Evolutionary conservation across 2,888 invertebrate species (phyloP), one percentile per base, ranked within the genome.

Genomic region (Dicycla oo): DNA sequence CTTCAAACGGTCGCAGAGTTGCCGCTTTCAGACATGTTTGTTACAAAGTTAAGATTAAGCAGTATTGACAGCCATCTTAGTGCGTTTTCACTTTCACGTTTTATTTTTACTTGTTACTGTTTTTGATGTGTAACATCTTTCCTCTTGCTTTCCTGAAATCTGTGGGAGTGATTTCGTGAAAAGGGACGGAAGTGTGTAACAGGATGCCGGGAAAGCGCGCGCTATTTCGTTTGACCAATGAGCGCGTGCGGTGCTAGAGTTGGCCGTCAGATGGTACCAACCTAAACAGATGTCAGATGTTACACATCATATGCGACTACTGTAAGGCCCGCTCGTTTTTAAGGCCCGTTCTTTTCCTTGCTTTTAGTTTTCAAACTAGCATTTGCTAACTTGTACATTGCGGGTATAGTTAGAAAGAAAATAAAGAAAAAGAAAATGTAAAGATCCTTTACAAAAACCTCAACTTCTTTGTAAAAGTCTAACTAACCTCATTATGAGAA

Each of bases 401-500:
- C 3, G 6, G 5, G n/a, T 18, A 23, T 3, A 34, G 4, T 34
- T 34, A 34, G 5, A 34, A 34, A 34, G 34, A 34, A 34, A 34
- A 4, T 34, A 34, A 34, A 34, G 34, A 4, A 4, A 34, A 34
- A 34, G 3, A 34, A 34, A 63, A 20, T 23, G 4, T 58, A 54
- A 62, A 38, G 30, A 45, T 56, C 26, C 51, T 67, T 63, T 56
- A 51, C 54, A 51, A 53, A 62, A 47, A 68, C 43, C 66, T 45
- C 11, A 58, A 65, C 62, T 61, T 58, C 67, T 64, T 69, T 76
- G 57, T 66, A 60, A 47, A 34, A 53, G 5, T 47, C 7, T 68
- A 69, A 80, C 73, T 64, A 68, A 79, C 51, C 69, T 70, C 18
- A 69, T 77, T 73, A 70, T 67, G 47, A 75, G 81, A 82, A 82